Evolutionary conservation across 2,113 vertebrate genomes (phyloP), one percentile per base, ranked within the genome.

Genomic region (Naja naja): DNA sequence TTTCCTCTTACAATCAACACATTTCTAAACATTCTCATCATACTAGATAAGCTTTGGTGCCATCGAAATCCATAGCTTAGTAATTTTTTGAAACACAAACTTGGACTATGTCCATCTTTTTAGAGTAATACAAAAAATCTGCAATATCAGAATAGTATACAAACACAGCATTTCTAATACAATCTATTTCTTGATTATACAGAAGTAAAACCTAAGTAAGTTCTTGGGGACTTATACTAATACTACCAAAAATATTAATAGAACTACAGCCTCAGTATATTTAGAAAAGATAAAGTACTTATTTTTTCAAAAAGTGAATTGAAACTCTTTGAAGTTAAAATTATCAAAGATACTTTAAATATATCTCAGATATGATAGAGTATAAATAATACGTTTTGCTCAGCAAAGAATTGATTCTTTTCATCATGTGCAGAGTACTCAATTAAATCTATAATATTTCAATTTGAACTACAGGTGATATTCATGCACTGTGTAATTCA

Each of bases 331-430:
- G 69, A 81, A 81, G 16, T 64, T 45, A 89, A 12, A 89, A 30
- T 89, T 52, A 30, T 30, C 45, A 89, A 60, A n/a, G 2, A 52
- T 60, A 52, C 12, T 64, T 47, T 47, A 64, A 49, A 87, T 64
- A 25, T 7, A 9, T 39, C 16, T 87, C 55, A 88, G 39, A 87
- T n/a, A 89, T 91, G 94, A 93, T 2, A 64, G 30, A 91, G 39
- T 14, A 74, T 89, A 58, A 94, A 96, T 14, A 47, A 49, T 14
- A 34, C 30, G 90, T 93, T 52, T 69, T 39, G 22, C 54, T 90
- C 89, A 25, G 34, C 69, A 90, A 94, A 89, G 22, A 60, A 93
- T 96, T 96, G 85, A 27, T 16, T 91, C 4, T 96, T 56, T 55
- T 93, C 95, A 89, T 90, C 94, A 49, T 5, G 94, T 94, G 90